Base-by-base conservation (phyloP, 35 echinoderm and acorn worm genomes). In the Apostichopus japonicus region DNA sequence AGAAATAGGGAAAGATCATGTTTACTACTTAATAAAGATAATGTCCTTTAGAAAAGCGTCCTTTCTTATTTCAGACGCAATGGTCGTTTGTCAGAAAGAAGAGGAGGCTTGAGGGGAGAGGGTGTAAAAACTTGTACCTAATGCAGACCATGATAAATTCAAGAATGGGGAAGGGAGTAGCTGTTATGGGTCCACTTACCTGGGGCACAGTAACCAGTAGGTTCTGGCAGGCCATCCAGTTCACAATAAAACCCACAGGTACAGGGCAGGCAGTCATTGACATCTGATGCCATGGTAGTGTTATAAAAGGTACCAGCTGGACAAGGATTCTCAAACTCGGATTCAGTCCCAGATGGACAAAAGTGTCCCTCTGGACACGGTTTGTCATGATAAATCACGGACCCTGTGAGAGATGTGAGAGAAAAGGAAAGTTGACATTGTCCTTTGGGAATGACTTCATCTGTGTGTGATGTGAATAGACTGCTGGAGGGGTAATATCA, bases 321-420 rank as follows among this genome's bases (percentile, higher is more conserved):
- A 77, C 97, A 99, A 5, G 97, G 97, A 78, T 92, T 83, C 87
- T 96, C 91, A 90, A 91, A 96, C 22, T 93, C 92, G 6, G 95
- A 96, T 17, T 76, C 78, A 17, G 97, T 99, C 1, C 97, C 91
- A 11, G 70, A 23, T 0, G 97, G 97, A 92, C 97, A 96, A 80
- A 92, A 99, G 79, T 99, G 95, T 54, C 97, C 97, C n/a, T 84
- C 67, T 65, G 97, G 97, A 79, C 97, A 99, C 3, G 97, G 95
- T 11, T 94, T 96, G 90, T 99, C 97, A 52, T 99, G 87, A 76
- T 94, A 98, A 9, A 93, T 95, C 0, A 99, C 93, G 4, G 96
- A 95, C 15, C 94, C 96, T 98, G 24, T 59, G 56, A 8, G 33
- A 44, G 33, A 44, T 4, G 33, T 44, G 33, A 44, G 33, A 44